phyloP scores from a whole-genome alignment of 37 sponge, comb jelly and placozoan genomes.

The Hexactinellida sp. region DNA sequence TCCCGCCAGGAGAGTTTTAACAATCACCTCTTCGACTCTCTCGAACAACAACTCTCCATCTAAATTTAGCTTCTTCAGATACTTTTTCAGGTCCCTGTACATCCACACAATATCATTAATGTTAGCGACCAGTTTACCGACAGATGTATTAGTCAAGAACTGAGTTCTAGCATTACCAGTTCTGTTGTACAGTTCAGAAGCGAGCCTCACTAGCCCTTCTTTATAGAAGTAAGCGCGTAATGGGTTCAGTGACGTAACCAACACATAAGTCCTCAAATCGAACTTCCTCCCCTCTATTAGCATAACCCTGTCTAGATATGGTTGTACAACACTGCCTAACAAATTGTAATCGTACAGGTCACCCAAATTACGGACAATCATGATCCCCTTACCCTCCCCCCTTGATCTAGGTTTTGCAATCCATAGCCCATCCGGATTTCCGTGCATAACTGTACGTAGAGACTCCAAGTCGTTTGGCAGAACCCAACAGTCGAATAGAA shows the following conservation, averaged over 20 bases:
- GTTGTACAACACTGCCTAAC: conserved; percentile 49
- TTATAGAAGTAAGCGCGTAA: conserved; percentile 61
- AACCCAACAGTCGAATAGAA: conserved; percentile 74
- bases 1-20: conserved; percentile 41
- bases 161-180: conserved; percentile 35
- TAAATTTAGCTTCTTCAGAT: conserved; percentile 20
- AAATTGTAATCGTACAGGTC: conserved; percentile 26
- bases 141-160: conserved; percentile 72
- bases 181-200: conserved; percentile 43
- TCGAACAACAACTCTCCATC: conserved; percentile 37
- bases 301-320: conserved; percentile 42
- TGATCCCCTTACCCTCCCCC: conserved; percentile 80
- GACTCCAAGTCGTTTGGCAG: conserved; percentile 50
- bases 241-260: conserved; percentile 60
- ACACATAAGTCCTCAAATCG: conserved; percentile 68
- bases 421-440: conserved; percentile 17
- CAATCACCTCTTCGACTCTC: conserved; percentile 47
- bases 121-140: conserved; percentile 57
- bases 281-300: conserved; percentile 57
- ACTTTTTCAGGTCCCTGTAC: conserved; percentile 36
- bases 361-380: conserved; percentile 29
- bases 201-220: conserved; percentile 75
- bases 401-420: conserved; percentile 57
- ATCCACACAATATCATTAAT: conserved; percentile 69
- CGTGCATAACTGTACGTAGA: conserved; percentile 26